A percentile compares a stretch with the other conserved stretches of the same genome.
Evolutionary conservation across 2,113 vertebrate genomes (phyloP).

Genomic region (Henicopernis longicauda): DNA sequence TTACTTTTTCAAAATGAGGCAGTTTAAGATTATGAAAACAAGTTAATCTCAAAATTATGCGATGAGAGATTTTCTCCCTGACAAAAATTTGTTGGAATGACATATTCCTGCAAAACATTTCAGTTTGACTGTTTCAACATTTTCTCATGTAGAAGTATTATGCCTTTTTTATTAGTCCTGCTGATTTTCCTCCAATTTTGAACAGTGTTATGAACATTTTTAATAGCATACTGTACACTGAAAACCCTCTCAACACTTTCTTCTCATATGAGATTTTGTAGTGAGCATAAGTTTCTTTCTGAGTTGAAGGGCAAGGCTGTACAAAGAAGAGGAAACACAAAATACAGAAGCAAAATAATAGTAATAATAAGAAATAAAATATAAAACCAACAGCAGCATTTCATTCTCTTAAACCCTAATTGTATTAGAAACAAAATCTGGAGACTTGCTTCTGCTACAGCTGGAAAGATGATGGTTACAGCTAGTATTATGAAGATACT

Average conservation of each 20-base stretch:
- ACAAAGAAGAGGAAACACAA: not conserved
- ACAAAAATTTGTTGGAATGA: not conserved
- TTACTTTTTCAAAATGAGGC: not conserved
- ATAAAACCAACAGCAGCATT: not conserved
- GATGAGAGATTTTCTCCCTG: not conserved
- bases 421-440: conserved; percentile 4
- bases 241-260: not conserved
- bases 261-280: not conserved
- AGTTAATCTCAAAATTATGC: not conserved
- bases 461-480: not conserved
- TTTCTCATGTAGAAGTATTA: not conserved
- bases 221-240: not conserved
- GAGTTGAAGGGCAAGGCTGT: rapidly evolving
- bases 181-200: not conserved
- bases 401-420: not conserved
- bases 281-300: not conserved
- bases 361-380: not conserved
- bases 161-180: not conserved
- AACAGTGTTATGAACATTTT: not conserved
- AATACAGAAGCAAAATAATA: not conserved
- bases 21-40: not conserved
- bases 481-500: not conserved
- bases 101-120: not conserved
- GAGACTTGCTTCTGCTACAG: not conserved
- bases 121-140: not conserved